Base-by-base conservation (phyloP, 2,888 invertebrate species). In the Acholoe squamosa region DNA sequence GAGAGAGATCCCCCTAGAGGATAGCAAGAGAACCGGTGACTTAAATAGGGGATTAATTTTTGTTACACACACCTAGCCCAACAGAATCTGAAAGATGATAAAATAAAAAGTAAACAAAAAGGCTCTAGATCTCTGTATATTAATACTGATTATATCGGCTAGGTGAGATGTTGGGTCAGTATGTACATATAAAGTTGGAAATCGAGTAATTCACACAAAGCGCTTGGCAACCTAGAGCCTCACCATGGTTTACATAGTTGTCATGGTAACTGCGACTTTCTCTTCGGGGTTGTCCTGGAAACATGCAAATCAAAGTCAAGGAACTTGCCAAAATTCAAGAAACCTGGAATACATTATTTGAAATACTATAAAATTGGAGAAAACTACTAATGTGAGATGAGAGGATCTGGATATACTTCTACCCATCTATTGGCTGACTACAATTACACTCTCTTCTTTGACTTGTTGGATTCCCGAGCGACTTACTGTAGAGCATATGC, bases 231-330 rank as follows among this genome's bases (percentile, higher is more conserved):
- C 84, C 84, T 84, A 84, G 71, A 19, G 33, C 25, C 84, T 84
- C 84, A 84, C 84, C 84, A 84, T 84, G 84, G 84, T 84, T 84
- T 84, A 84, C 84, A 84, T 84, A 84, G 84, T 84, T 84, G 84
- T 84, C 51, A 84, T 84, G 84, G 84, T 84, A 84, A 84, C 84
- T 84, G 22, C 84, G 7, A 51, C 84, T 84, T 84, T 84, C 34
- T 84, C 84, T 34, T 33, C 12, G 84, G 19, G 43, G 43, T 1
- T 34, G 84, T 14, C 34, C 84, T 84, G 84, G 19, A 84, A 84
- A 33, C 31, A 84, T 84, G 84, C 34, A 84, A 84, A 71, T 71
- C 3, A 71, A 0, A 71, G 16, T 71, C 25, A 71, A 28, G 31
- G 28, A 43, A 43, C 43, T 43, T 43, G 43, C 43, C 43, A 43